Conservation (phyloP, 2,888 invertebrate genomes). For the Metopia argyrocephala region DNA sequence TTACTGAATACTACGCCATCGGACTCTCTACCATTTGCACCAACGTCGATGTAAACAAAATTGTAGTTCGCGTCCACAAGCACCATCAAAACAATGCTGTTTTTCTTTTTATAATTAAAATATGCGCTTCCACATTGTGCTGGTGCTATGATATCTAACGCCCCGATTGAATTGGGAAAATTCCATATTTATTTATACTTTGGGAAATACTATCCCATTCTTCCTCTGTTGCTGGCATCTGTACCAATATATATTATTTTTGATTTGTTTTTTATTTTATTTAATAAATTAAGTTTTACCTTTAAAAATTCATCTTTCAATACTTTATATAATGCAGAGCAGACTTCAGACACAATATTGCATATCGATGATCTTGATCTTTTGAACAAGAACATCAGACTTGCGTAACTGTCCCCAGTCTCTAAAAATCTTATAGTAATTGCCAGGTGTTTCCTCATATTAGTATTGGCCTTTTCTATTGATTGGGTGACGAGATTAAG, state of each 20-base stretch:
- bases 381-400: too few relatives aligned
- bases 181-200: slow-evolving; percentile 10
- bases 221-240: slow-evolving; percentile 20
- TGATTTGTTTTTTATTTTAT: slow-evolving; percentile 6
- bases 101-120: slow-evolving; percentile 23
- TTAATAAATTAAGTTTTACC: too few relatives aligned
- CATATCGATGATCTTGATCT: too few relatives aligned
- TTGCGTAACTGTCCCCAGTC: too few relatives aligned
- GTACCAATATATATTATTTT: background rate
- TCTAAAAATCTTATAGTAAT: too few relatives aligned
- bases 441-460: too few relatives aligned
- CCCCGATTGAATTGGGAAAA: slow-evolving; percentile 2
- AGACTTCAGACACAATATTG: background rate
- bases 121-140: background rate
- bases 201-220: too few relatives aligned
- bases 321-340: background rate
- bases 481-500: too few relatives aligned
- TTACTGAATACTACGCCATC: slow-evolving; percentile 15
- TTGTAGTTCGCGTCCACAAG: slow-evolving; percentile 5
- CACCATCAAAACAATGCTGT: slow-evolving; percentile 36
- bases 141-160: background rate
- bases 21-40: slow-evolving; percentile 1
- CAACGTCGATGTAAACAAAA: slow-evolving; percentile 13
- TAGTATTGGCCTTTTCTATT: too few relatives aligned
- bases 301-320: too few relatives aligned